Percentiles rank a stretch among this genome's conserved stretches.
These are phyloP conservation scores for Melanchra persicariae DNA, from an alignment of 2,888 invertebrate species.

Conservation along the genomic window DNA sequence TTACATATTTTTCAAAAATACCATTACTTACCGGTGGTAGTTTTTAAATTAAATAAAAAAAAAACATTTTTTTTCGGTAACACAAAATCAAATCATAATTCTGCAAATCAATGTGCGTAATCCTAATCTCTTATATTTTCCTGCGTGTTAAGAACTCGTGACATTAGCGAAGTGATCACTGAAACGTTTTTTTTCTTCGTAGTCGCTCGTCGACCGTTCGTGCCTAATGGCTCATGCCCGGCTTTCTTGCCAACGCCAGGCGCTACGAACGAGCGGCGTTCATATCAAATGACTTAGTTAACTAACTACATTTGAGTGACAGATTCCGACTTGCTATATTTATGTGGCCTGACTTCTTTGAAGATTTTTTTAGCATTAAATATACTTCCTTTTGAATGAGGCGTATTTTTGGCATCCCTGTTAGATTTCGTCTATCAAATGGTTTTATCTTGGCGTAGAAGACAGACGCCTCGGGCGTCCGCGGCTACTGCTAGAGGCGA, in stretches of 20 bases:
- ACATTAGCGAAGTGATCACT: slow-evolving; percentile 39
- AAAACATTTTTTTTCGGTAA: too few species aligned
- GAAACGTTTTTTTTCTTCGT: slow-evolving; percentile 39
- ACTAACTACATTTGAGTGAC: slow-evolving; percentile 32
- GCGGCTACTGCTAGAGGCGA: neutral
- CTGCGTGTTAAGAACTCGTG: slow-evolving; percentile 28
- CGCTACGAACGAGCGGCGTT: slow-evolving; percentile 33
- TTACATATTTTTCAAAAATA: too few species aligned
- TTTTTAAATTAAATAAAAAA: too few species aligned
- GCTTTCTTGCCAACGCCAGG: slow-evolving; percentile 49
- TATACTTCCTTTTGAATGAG: slow-evolving; percentile 18
- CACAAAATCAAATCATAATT: slow-evolving; percentile 6
- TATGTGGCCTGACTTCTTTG: slow-evolving; percentile 33
- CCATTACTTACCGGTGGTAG: too few species aligned
- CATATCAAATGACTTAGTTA: slow-evolving; percentile 38
- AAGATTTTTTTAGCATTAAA: slow-evolving; percentile 21
- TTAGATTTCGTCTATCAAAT: neutral
- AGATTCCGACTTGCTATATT: slow-evolving; percentile 24
- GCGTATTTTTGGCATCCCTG: slow-evolving; percentile 7
- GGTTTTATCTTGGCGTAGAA: neutral
- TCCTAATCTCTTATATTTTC: slow-evolving; percentile 2
- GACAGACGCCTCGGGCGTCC: neutral
- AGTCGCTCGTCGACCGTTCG: slow-evolving; percentile 23
- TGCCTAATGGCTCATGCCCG: slow-evolving; percentile 44
- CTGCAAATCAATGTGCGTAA: slow-evolving; percentile 8